These are phyloP conservation scores for Aviceda subcristata DNA, from an alignment of 2,113 vertebrate species.

Conservation along the genomic window DNA sequence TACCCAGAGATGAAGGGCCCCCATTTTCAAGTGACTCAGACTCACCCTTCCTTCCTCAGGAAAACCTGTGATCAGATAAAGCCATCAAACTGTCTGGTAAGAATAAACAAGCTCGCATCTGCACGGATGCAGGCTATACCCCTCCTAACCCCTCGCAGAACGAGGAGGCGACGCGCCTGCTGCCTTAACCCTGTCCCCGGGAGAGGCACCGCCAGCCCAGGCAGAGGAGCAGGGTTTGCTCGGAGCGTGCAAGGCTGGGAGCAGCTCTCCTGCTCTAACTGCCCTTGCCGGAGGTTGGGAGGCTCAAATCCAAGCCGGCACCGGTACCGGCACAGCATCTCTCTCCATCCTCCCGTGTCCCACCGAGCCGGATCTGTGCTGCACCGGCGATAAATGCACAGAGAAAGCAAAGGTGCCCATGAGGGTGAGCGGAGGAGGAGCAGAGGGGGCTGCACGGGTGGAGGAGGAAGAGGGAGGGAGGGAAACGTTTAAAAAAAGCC, in stretches of 20 bases:
- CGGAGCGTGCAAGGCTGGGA: not conserved
- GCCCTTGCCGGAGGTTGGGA: not conserved
- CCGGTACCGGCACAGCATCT: not conserved
- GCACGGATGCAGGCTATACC: conserved; percentile 57
- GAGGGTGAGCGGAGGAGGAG: not conserved
- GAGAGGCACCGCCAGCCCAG: not conserved
- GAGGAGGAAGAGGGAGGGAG: not conserved
- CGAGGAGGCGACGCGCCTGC: not conserved
- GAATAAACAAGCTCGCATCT: conserved; percentile 62
- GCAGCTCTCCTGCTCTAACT: not conserved
- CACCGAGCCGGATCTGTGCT: not conserved
- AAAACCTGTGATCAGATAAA: conserved; percentile 78
- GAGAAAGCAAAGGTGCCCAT: not conserved
- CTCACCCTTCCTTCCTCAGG: conserved; percentile 82
- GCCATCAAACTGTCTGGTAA: conserved; percentile 65
- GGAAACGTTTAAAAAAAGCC: not conserved
- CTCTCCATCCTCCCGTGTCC: not conserved
- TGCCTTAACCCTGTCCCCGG: not conserved
- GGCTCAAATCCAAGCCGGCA: not conserved
- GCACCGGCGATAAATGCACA: not conserved
- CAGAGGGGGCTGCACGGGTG: not conserved
- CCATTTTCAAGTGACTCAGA: conserved; percentile 59
- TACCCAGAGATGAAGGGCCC: conserved; percentile 64
- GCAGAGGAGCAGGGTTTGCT: not conserved
- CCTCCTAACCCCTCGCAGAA: conserved; percentile 7